Evolutionary conservation across 2,113 vertebrate species (phyloP).

Genomic region (Ptilorrhoa leucosticta): DNA sequence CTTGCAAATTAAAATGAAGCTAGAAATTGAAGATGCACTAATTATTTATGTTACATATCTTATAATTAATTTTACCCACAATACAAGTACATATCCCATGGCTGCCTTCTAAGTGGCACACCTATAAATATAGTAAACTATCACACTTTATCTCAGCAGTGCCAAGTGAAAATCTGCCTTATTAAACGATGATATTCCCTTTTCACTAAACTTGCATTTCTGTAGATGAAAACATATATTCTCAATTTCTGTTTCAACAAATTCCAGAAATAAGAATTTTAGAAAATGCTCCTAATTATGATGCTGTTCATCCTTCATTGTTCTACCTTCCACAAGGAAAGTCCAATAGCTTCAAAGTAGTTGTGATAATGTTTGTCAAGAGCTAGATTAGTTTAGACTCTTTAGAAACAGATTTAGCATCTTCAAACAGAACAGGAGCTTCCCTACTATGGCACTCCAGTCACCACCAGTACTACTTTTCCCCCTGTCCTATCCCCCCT

Average conservation of each 20-base stretch:
- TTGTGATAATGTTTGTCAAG: neutral
- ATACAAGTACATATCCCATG: neutral
- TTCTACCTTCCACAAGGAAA: neutral
- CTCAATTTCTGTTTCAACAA: neutral
- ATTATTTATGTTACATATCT: neutral
- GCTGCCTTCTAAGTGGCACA: neutral
- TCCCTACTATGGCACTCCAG: neutral
- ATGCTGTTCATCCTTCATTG: neutral
- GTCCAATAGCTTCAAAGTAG: neutral
- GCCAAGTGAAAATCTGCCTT: neutral
- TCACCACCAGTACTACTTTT: neutral
- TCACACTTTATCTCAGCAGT: neutral
- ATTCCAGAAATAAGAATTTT: neutral
- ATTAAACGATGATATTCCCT: neutral
- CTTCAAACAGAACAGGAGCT: neutral
- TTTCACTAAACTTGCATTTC: neutral
- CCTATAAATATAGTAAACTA: neutral
- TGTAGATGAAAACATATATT: neutral
- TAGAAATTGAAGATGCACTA: neutral
- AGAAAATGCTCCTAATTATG: neutral
- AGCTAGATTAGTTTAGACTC: neutral
- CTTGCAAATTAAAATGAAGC: neutral
- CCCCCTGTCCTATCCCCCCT: fast-evolving
- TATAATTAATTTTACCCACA: neutral
- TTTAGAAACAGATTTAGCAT: neutral